phyloP scores from a whole-genome alignment of 2,888 invertebrate genomes.

The Plebejus argus region DNA sequence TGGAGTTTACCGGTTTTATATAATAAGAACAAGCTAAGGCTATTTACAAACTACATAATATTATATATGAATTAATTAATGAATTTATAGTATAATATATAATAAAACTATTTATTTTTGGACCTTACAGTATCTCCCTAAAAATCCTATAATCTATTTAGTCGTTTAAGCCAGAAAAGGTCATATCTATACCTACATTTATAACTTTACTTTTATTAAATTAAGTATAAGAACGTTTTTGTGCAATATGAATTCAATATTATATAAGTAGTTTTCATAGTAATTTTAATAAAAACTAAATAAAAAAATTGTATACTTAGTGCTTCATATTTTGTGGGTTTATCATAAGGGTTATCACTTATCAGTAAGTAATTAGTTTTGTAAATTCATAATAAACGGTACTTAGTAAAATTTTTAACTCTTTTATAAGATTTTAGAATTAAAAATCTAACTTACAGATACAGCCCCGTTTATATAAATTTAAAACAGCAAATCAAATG shows the following conservation, averaged over 20 bases:
- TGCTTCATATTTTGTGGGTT: neutral
- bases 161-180: no score
- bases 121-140: no score
- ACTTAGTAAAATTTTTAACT: neutral
- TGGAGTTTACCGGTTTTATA: slow-evolving; percentile 5
- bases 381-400: neutral
- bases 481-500: neutral
- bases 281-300: no score
- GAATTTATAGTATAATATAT: no score
- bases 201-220: no score
- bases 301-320: neutral
- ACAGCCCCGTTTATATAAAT: neutral
- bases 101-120: no score
- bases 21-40: neutral
- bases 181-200: no score
- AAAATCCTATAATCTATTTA: no score
- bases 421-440: neutral
- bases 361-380: neutral
- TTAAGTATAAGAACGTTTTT: no score
- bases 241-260: no score
- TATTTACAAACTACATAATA: neutral
- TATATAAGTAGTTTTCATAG: no score
- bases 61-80: no score
- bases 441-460: neutral
- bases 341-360: slow-evolving; percentile 7